Base-by-base conservation (phyloP, 2,113 vertebrate species). In the Panthera leo region DNA sequence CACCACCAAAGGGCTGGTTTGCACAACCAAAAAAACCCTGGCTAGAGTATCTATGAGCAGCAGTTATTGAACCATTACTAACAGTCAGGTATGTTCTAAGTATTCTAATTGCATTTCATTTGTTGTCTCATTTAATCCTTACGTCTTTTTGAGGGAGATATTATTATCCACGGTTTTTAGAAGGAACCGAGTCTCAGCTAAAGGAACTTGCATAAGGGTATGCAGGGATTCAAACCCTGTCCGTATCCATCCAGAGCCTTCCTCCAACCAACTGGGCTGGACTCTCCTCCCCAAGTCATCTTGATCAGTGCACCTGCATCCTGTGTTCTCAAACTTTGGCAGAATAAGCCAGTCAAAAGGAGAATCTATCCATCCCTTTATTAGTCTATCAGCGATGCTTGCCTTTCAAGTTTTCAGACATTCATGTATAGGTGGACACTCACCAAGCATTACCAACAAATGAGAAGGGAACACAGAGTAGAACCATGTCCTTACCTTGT, bases 11-110 rank as follows among this genome's bases (percentile, higher is more conserved):
- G 13, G 18, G 55, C 71, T 75, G 9, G 15, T 85, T 27, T 42
- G 2, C 78, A 34, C 61, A n/a, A 27, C 65, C n/a, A 5, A n/a
- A 67, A 67, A 48, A 78, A n/a, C 14, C 39, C 27, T 4, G 3
- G 13, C 18, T 63, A 12, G 16, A 36, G 12, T 5, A 12, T 13
- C 18, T 34, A 4, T 18, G 14, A 73, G 27, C 23, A 2, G 42
- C 4, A 10, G 1, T 3, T 16, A 0, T 1, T 19, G 61, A 55
- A 15, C 36, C 11, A 4, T 29, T 19, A 0, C 55, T 61, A 58
- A 85, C 34, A 61, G 23, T 58, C 9, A 42, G 36, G 31, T 11
- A 1, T 7, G 29, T 68, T 36, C 31, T 67, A 78, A 76, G 11
- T 36, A 11, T 48, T 73, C 73, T 94, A 16, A 2, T 10, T n/a